Percentiles rank a stretch among this genome's conserved stretches.
Evolutionary conservation across 1,140 invertebrate species (phyloP).

Genomic region (Acyrthosiphon pisum): DNA sequence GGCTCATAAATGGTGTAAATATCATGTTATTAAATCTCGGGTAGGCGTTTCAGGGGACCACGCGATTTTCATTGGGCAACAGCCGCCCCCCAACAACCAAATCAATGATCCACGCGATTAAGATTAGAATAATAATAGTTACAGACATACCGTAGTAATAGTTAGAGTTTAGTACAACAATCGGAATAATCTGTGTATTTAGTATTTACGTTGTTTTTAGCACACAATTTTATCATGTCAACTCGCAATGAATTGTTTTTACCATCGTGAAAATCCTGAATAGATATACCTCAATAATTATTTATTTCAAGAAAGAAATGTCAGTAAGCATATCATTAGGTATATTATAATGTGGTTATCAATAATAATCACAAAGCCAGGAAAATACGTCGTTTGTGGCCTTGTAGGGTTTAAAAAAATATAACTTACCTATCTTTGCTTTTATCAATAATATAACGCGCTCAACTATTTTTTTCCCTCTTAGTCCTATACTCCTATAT

Average conservation of each 20-base stretch:
- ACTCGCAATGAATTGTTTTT: background rate
- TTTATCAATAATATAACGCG: background rate
- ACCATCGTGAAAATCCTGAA: background rate
- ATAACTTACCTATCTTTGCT: background rate
- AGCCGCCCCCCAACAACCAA: background rate
- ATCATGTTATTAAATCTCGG: background rate
- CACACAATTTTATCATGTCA: background rate
- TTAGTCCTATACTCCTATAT: background rate
- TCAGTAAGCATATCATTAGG: background rate
- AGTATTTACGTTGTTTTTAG: background rate
- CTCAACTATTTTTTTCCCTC: background rate
- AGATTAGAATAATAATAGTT: background rate
- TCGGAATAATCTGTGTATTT: background rate
- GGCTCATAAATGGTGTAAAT: background rate
- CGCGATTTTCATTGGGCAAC: background rate
- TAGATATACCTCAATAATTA: background rate
- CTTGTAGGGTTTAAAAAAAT: background rate
- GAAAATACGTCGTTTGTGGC: background rate
- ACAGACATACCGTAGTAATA: background rate
- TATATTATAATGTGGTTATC: background rate
- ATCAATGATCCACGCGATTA: background rate
- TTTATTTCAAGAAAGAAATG: background rate
- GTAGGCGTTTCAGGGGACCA: conserved; percentile 17
- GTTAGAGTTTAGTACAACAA: background rate
- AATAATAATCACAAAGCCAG: background rate